phyloP scores from a whole-genome alignment of 2,888 invertebrate species.

The Acleris laterana region DNA sequence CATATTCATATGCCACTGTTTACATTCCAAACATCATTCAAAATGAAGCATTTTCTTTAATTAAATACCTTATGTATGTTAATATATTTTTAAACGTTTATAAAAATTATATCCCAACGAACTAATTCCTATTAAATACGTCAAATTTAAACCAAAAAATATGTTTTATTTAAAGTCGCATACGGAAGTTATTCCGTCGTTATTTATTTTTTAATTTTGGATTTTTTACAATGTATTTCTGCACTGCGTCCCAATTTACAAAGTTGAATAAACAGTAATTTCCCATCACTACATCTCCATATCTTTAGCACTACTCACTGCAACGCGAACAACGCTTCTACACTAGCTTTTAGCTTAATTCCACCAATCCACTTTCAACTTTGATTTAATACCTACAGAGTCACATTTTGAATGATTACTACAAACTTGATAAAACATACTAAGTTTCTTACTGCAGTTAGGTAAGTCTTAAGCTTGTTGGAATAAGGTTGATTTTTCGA shows the following conservation, averaged over 20 bases:
- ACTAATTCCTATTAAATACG: no score
- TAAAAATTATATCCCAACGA: no score
- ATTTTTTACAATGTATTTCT: no score
- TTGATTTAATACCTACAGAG: conserved; percentile 24
- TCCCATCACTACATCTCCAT: conserved; percentile 40
- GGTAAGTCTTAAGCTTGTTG: neutral
- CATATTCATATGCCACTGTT: no score
- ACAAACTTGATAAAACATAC: conserved; percentile 9
- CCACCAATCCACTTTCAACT: conserved; percentile 1
- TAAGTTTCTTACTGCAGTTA: conserved; percentile 1
- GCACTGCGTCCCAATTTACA: neutral
- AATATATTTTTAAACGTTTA: no score
- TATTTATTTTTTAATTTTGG: no score
- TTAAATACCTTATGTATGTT: no score
- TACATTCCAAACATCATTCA: no score
- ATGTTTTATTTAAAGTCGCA: no score
- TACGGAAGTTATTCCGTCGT: no score
- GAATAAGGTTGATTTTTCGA: conserved; percentile 13
- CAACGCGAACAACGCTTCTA: conserved; percentile 49
- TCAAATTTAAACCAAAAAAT: no score
- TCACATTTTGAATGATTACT: conserved; percentile 31
- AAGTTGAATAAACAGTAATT: neutral
- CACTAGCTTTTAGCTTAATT: conserved; percentile 37
- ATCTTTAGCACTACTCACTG: conserved; percentile 46
- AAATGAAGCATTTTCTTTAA: no score